These are phyloP conservation scores for Macrophya annulata DNA, from an alignment of 2,888 invertebrate genomes.

Conservation along the genomic window DNA sequence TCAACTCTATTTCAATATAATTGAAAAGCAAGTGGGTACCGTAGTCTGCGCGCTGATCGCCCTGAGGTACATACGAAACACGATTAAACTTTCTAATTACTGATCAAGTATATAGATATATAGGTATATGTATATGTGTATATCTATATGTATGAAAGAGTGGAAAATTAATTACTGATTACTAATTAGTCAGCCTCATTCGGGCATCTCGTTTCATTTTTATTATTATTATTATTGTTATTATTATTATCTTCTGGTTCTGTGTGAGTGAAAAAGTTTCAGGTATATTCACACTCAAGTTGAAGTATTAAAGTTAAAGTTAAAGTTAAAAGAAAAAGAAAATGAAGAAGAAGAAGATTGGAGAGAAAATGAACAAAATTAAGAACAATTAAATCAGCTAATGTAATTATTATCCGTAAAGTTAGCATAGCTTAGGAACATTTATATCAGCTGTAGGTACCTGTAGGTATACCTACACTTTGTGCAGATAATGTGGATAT, in stretches of 20 bases:
- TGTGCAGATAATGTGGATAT: not conserved
- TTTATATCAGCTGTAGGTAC: not conserved
- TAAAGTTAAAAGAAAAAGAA: not conserved
- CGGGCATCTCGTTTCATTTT: not conserved
- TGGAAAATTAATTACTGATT: constrained; percentile 14
- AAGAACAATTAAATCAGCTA: not conserved
- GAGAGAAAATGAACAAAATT: not conserved
- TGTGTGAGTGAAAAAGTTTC: not conserved
- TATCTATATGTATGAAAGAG: not conserved
- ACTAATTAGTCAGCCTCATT: constrained; percentile 13
- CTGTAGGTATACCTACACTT: no score
- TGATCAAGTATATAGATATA: not conserved
- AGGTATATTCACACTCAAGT: no score
- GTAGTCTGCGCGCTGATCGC: not conserved
- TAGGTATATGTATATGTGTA: not conserved
- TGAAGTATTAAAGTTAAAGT: not conserved
- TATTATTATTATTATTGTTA: not conserved
- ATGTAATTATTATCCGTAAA: not conserved
- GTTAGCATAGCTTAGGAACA: no score
- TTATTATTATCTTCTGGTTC: not conserved
- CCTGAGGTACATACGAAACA: not conserved
- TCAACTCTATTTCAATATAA: not conserved
- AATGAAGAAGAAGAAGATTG: not conserved
- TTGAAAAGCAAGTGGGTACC: not conserved
- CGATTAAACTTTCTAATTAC: constrained; percentile 37